Conservation (phyloP, 2,113 vertebrate genomes). For the Meleagris gallopavo region DNA sequence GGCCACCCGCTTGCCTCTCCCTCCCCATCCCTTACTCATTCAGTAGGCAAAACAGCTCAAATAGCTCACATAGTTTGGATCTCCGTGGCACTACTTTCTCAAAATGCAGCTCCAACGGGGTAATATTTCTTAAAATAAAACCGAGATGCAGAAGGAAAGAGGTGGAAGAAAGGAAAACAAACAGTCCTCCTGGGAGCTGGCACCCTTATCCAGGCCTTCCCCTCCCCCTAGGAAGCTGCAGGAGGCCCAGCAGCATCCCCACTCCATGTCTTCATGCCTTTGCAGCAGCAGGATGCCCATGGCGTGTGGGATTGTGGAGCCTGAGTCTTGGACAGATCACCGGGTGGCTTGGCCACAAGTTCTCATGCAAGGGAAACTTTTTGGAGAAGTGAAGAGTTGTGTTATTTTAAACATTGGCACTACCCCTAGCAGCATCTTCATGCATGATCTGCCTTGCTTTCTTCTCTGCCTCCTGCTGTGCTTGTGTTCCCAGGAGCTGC, state of each 20-base stretch:
- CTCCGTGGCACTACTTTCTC: neutral
- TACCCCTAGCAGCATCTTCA: conserved; percentile 29
- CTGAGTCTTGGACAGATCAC: conserved; percentile 57
- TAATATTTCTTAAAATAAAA: conserved; percentile 74
- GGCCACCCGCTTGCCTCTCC: neutral
- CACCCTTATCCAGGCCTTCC: conserved; percentile 23
- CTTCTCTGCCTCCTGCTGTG: neutral
- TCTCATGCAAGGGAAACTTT: conserved; percentile 37
- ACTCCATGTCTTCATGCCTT: neutral
- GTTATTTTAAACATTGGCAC: conserved; percentile 36
- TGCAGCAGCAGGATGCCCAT: neutral
- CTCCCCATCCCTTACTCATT: conserved; percentile 45
- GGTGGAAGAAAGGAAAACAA: conserved; percentile 58
- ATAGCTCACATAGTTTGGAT: conserved; percentile 68
- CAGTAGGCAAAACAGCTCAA: conserved; percentile 46
- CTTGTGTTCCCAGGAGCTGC: neutral
- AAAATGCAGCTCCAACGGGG: neutral
- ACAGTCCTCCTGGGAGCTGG: conserved; percentile 42
- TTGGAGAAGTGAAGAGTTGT: neutral
- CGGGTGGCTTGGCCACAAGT: neutral
- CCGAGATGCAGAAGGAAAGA: conserved; percentile 24
- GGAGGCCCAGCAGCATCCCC: conserved; percentile 25
- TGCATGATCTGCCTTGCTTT: conserved; percentile 3
- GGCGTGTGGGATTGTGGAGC: conserved; percentile 23
- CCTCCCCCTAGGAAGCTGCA: neutral